Evolutionary conservation across 2,888 invertebrate genomes (phyloP).

Genomic region (Phymatocera aterrima): DNA sequence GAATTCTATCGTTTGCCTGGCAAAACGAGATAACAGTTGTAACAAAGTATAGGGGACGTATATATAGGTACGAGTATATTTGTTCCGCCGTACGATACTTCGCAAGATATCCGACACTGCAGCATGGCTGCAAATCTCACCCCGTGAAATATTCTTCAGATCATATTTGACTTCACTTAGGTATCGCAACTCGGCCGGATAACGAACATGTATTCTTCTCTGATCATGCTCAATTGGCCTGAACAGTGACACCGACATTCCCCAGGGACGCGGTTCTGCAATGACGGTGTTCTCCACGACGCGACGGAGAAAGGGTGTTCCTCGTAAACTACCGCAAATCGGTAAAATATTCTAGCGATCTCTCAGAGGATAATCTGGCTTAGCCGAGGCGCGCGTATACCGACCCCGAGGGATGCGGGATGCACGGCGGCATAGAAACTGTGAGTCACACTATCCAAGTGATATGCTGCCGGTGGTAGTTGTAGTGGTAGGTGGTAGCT

Average conservation of each 20-base stretch:
- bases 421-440: conserved; percentile 15
- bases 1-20: conserved; percentile 40
- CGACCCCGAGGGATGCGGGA: conserved; percentile 11
- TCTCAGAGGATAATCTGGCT: conserved; percentile 68
- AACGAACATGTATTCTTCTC: neutral
- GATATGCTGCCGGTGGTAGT: neutral
- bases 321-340: conserved; percentile 53
- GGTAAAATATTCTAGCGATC: conserved; percentile 67
- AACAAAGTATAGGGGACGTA: conserved; percentile 24
- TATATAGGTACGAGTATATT: neutral
- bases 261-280: conserved; percentile 6
- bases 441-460: conserved; percentile 8
- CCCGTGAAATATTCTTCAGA: neutral
- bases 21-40: conserved; percentile 36
- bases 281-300: conserved; percentile 20
- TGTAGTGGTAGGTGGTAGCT: conserved; percentile 14
- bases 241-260: conserved; percentile 21
- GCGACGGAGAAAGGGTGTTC: too few species aligned
- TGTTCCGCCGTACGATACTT: neutral
- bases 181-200: neutral
- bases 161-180: conserved; percentile 16
- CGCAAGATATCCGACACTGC: neutral
- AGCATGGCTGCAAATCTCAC: neutral
- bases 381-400: conserved; percentile 52
- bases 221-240: neutral